Base-by-base conservation (phyloP, 2,888 invertebrate genomes). In the Drosophila kuntzei region DNA sequence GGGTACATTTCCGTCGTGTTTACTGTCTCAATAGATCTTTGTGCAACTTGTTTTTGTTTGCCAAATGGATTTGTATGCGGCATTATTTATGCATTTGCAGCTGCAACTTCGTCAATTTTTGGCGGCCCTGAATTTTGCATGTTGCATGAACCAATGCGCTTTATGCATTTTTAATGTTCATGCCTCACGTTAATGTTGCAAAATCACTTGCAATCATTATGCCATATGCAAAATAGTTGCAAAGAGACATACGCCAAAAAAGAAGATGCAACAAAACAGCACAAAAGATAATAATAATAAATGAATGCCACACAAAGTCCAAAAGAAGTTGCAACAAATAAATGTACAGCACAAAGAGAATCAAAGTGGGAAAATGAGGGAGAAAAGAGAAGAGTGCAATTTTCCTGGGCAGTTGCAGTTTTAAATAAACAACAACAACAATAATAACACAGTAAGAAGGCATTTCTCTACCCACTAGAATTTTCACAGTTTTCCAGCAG, bases 141-240 rank as follows among this genome's bases (percentile, higher is more conserved):
- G 71, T 61, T 69, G 68, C 67, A 77, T 77, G 69, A 78, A 54
- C 50, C 32, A 44, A 54, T 34, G 37, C 64, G 63, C 74, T 71
- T 79, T 76, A 76, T 87, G 79, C 83, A 87, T 89, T 76, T 85
- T 88, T 79, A 76, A 87, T 87, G 71, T 47, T 16, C 32, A 27
- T 25, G 39, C 46, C 55, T 32, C 47, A 18, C 14, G 62, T 76
- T 72, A 80, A 83, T 74, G 79, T 59, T 69, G 65, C 50, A 74
- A 76, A 73, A 79, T 79, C 75, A 79, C 82, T 81, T 80, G 77
- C 57, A 49, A 80, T 57, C 41, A 51, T 59, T 59, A 37, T 44
- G 43, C 14, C 44, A 32, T 11, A 54, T 69, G 65, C 47, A 74
- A 76, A 71, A 79, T 74, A 77, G 43, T 61, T 61, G 61, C 27